These are phyloP conservation scores for Eupelmus urozonus DNA, from an alignment of 2,888 invertebrate species.

Conservation along the genomic window DNA sequence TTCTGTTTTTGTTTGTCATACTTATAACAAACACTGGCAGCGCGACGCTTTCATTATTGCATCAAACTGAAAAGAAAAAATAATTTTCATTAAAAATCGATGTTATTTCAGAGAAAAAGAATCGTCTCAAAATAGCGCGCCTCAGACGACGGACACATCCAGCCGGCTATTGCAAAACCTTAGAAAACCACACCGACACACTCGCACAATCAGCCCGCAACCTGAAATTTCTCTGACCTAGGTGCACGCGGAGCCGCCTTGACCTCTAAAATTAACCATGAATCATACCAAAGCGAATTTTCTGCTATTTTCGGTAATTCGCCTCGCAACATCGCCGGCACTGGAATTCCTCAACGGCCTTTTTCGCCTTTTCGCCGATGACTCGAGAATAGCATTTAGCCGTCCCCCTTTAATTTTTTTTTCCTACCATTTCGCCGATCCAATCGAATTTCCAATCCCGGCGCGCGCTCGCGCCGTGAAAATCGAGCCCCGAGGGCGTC, in stretches of 20 bases:
- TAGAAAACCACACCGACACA: too few relatives aligned
- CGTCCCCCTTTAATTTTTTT: not conserved
- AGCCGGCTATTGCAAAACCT: too few relatives aligned
- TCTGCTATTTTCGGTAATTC: constrained; percentile 1
- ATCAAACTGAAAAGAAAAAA: too few relatives aligned
- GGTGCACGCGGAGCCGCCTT: constrained; percentile 25
- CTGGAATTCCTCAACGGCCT: not conserved
- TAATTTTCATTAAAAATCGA: too few relatives aligned
- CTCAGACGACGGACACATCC: too few relatives aligned
- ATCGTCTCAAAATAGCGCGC: not conserved
- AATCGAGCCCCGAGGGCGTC: not conserved
- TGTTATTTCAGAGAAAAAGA: not conserved
- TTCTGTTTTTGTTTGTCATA: too few relatives aligned
- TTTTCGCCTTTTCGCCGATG: not conserved
- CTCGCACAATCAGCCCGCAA: not conserved
- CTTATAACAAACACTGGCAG: too few relatives aligned
- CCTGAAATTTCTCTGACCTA: not conserved
- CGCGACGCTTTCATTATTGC: too few relatives aligned
- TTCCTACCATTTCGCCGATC: too few relatives aligned
- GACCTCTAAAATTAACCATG: constrained; percentile 44
- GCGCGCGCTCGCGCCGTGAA: too few relatives aligned
- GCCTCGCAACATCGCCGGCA: not conserved
- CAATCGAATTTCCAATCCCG: too few relatives aligned
- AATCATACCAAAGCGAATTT: constrained; percentile 21
- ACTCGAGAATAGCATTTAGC: not conserved